Evolutionary conservation across 2,113 vertebrate species (phyloP), one percentile per base, ranked within the genome.

Genomic region (Salminus brasiliensis): DNA sequence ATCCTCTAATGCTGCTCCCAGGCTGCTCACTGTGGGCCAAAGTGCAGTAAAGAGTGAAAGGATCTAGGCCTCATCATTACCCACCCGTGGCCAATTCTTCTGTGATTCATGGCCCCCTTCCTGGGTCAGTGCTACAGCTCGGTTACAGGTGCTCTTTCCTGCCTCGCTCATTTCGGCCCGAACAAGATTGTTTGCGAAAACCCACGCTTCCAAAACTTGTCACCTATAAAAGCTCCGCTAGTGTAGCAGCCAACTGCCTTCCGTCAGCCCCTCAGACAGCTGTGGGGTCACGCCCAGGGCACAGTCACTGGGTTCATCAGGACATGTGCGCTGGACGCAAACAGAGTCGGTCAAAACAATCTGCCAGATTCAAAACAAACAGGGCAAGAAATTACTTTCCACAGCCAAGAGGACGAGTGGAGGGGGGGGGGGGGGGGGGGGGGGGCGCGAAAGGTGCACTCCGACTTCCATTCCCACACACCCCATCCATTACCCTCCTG

Each of bases 361-460:
- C n/a, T 67, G 27, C 36, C 43, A 60, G 27, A 76, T 69, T 79
- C 74, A 78, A 83, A 84, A 86, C 78, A 82, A 85, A 76, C 82
- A 81, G 18, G 30, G 10, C 27, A 73, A 78, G 66, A 81, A 71
- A 72, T 47, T 27, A 77, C 34, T 65, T 62, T 55, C 39, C 59
- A n/a, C 47, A 21, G 52, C 60, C 41, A 73, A 39, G 49, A 68
- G 49, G 34, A 57, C 9, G 4, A n/a, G n/a, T n/a, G n/a, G n/a
- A n/a, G n/a, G n/a, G n/a, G n/a, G n/a, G n/a, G n/a, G n/a, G n/a
- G n/a, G n/a, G n/a, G n/a, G n/a, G n/a, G n/a, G n/a, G n/a, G 53
- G 70, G 12, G 39, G 45, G 15, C 43, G 59, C 25, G 13, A 78
- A 68, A 77, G 72, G 41, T 71, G 57, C 52, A 34, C 27, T 32